Conservation (phyloP, 2,888 invertebrate genomes). For the Endomychus coccineus region DNA sequence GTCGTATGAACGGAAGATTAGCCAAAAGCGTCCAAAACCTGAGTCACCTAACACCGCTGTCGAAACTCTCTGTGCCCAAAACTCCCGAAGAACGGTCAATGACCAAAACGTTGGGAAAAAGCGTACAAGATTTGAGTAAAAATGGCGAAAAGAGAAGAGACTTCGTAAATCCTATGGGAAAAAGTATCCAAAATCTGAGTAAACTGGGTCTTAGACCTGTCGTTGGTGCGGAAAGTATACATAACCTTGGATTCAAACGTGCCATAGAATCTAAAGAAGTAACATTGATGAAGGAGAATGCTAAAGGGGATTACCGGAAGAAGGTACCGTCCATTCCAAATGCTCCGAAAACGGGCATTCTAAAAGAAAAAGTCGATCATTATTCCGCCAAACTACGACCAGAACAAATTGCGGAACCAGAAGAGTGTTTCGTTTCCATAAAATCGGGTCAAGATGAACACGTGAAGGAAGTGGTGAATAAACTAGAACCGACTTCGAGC, state of each 20-base stretch:
- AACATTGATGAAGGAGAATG: neutral
- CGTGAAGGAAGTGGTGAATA: conserved; percentile 25
- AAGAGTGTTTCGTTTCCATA: conserved; percentile 21
- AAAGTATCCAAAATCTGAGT: conserved; percentile 18
- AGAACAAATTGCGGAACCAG: conserved; percentile 16
- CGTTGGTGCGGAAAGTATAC: neutral
- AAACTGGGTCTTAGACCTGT: neutral
- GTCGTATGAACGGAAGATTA: too few relatives aligned
- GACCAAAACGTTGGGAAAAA: conserved; percentile 7
- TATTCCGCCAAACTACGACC: conserved; percentile 9
- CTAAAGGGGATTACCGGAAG: neutral
- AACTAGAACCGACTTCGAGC: conserved; percentile 19
- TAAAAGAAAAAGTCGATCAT: conserved; percentile 4
- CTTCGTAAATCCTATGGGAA: conserved; percentile 10
- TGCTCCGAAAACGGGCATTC: too few relatives aligned
- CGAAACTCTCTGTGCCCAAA: conserved; percentile 15
- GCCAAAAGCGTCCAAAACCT: conserved; percentile 9
- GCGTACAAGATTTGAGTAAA: conserved; percentile 9
- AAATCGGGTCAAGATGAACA: conserved; percentile 23
- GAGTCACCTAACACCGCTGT: conserved; percentile 1
- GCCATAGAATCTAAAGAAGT: neutral
- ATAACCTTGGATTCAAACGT: neutral
- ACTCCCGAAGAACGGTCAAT: neutral
- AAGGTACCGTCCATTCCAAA: conserved; percentile 3
- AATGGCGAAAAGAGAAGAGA: conserved; percentile 1